A percentile compares a stretch with the other conserved stretches of the same genome.
phyloP scores from a whole-genome alignment of 2,888 invertebrate species.

The Psylliodes chrysocephalus region DNA sequence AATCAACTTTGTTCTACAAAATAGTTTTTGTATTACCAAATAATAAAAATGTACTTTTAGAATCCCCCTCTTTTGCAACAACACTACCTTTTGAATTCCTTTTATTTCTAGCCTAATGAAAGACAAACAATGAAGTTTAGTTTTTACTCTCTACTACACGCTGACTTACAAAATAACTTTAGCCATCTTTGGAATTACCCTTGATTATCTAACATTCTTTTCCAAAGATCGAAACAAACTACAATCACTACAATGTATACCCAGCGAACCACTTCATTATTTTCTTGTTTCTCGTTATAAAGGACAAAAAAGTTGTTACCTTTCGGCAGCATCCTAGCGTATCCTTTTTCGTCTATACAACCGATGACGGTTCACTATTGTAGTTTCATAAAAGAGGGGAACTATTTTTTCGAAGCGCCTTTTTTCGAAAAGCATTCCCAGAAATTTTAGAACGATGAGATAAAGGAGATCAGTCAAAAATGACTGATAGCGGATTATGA shows the following conservation, averaged over 20 bases:
- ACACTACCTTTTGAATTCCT: too few relatives aligned
- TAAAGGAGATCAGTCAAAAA: conserved; percentile 24
- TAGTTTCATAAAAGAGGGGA: conserved; percentile 27
- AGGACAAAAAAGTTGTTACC: conserved; percentile 29
- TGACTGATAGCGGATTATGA: conserved; percentile 28
- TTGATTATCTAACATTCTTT: conserved; percentile 14
- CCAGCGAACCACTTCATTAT: conserved; percentile 29
- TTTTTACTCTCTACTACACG: too few relatives aligned
- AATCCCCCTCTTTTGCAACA: too few relatives aligned
- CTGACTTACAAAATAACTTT: neutral
- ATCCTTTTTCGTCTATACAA: conserved; percentile 28
- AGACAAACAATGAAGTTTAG: too few relatives aligned
- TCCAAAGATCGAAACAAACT: neutral
- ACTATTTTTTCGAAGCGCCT: conserved; percentile 13
- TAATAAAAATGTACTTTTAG: too few relatives aligned
- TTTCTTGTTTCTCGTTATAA: conserved; percentile 25
- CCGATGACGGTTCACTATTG: conserved; percentile 27
- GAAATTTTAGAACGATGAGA: conserved; percentile 15
- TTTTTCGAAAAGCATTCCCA: conserved; percentile 25
- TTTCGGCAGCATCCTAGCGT: conserved; percentile 25
- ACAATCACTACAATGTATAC: conserved; percentile 14
- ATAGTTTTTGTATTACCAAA: too few relatives aligned
- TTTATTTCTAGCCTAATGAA: too few relatives aligned
- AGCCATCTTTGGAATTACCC: neutral
- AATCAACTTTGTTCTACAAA: too few relatives aligned